Conservation (phyloP, 2,113 vertebrate species). For the Oostethus manadensis region DNA sequence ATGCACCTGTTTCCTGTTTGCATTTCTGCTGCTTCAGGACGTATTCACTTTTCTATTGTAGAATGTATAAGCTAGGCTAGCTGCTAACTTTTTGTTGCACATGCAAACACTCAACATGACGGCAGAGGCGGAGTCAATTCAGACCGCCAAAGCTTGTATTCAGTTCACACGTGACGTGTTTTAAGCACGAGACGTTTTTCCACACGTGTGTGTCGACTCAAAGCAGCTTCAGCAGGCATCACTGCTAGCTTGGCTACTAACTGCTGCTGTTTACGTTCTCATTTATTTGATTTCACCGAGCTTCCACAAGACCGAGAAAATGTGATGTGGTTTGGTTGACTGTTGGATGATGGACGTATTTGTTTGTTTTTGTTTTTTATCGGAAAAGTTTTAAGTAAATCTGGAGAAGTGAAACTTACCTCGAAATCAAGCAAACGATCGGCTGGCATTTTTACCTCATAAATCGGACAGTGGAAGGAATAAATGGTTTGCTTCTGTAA, state of each 20-base stretch:
- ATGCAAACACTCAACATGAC: conserved; percentile 7
- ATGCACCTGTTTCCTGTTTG: conserved; percentile 52
- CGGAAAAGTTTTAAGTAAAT: too few species aligned
- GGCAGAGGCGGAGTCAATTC: background rate
- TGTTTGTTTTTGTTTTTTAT: too few species aligned
- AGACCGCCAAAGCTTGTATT: too few species aligned
- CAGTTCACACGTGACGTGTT: too few species aligned
- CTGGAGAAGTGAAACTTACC: background rate
- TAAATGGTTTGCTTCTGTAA: too few species aligned
- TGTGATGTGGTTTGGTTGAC: background rate
- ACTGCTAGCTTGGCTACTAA: background rate
- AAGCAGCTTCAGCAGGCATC: too few species aligned
- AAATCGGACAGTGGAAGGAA: background rate
- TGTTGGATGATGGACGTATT: background rate
- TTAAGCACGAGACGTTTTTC: too few species aligned
- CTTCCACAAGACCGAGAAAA: background rate
- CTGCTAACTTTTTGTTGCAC: conserved; percentile 55
- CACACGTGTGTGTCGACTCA: too few species aligned
- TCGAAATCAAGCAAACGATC: background rate
- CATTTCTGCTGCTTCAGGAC: conserved; percentile 48
- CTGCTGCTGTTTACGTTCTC: background rate
- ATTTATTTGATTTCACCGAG: background rate
- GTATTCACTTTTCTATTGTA: conserved; percentile 25
- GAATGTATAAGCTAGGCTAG: conserved; percentile 55
- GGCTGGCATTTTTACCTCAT: conserved; percentile 30